Base-by-base conservation (phyloP, 2,888 invertebrate genomes). In the Cremastinae sp. region DNA sequence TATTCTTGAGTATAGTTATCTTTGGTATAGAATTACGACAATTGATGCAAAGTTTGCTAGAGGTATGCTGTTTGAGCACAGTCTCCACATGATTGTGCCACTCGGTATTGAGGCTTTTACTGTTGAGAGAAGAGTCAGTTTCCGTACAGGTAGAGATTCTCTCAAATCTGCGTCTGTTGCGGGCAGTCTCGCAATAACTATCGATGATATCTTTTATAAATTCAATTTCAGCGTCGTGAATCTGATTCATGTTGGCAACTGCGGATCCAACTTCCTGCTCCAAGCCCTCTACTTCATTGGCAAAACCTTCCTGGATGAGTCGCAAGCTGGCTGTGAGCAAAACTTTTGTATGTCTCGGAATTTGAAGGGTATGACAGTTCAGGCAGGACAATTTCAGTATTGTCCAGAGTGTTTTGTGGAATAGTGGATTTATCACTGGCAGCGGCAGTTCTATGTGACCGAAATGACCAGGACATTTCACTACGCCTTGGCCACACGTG, bases 371-470 rank as follows among this genome's bases (percentile, higher is more conserved):
- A 80, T 91, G 93, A 86, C 97, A 97, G 62, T 91, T 90, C 3
- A 95, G 88, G 85, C 97, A 97, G 16, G 93, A 92, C 0, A 94
- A 90, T 78, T 93, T 92, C 61, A 96, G 91, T 7, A 97, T 88
- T 0, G 91, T 92, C 68, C 92, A 93, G 14, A 98, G 91, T 34
- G 93, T 92, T 84, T 94, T 94, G 78, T 95, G 94, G 85, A 97
- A 97, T 54, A 99, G 86, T 0, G 99, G 98, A 91, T 99, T 98
- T 71, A 96, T 94, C 0, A 97, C 95, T 0, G 97, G 94, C 9
- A 98, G 90, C 0, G 97, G 96, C 0, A 99, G 91, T 80, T 96
- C 95, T 78, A 99, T 97, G 87, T 98, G 97, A 0, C 99, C 99
- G 90, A 97, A 94, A 90, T 99, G 99, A 0, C 99, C 99, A 0